These are phyloP conservation scores for Rhinoderma darwinii DNA, from an alignment of 2,113 vertebrate species.

Conservation along the genomic window DNA sequence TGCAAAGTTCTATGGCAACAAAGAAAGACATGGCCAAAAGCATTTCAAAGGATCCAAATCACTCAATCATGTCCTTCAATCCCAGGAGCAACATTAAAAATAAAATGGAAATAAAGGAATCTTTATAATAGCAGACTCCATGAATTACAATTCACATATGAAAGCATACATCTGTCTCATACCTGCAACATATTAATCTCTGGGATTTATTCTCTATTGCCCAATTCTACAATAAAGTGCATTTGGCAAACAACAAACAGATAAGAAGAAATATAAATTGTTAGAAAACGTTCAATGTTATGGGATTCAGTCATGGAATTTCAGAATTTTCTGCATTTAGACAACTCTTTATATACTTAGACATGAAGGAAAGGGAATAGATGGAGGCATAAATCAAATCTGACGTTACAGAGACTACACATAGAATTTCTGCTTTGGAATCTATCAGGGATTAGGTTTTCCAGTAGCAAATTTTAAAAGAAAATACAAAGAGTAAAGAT, in stretches of 20 bases:
- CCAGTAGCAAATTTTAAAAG: conserved; percentile 26
- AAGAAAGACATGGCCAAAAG: conserved; percentile 22
- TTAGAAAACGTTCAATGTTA: conserved; percentile 15
- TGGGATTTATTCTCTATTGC: not conserved
- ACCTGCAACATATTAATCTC: conserved; percentile 21
- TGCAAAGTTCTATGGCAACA: not conserved
- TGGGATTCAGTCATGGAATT: not conserved
- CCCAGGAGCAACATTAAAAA: conserved; percentile 37
- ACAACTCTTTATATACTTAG: conserved; percentile 11
- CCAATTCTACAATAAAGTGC: not conserved
- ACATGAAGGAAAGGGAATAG: conserved; percentile 38
- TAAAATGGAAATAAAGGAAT: conserved; percentile 1
- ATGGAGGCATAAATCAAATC: conserved; percentile 43
- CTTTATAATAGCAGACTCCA: not conserved
- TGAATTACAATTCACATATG: conserved; percentile 21
- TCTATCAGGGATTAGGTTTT: conserved; percentile 23
- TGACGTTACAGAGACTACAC: not conserved
- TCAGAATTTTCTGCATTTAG: conserved; percentile 36
- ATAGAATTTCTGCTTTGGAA: conserved; percentile 22
- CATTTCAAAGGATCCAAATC: conserved; percentile 30
- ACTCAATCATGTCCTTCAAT: conserved; percentile 27
- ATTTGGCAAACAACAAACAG: conserved; percentile 11
- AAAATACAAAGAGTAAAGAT: not conserved
- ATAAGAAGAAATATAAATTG: conserved; percentile 20
- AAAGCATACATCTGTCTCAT: not conserved